Conservation (phyloP, 2,797 vertebrate genomes). For the Holocentrus rufus region DNA sequence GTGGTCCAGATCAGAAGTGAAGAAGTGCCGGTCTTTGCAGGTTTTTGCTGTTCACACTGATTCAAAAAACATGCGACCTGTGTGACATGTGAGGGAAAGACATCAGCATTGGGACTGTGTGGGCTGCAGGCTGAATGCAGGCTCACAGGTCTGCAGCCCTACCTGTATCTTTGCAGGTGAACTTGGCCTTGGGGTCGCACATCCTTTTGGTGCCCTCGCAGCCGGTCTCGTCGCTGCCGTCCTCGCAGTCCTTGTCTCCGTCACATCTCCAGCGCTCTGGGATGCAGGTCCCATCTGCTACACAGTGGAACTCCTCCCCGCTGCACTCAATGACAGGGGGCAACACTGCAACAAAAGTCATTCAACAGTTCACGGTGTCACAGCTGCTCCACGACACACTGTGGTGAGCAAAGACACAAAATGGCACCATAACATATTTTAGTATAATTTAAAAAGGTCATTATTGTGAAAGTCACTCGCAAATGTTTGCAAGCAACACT, state of each 20-base stretch:
- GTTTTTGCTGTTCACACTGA: too few species aligned
- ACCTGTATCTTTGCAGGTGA: conserved; percentile 95
- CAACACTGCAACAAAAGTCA: conserved; percentile 80
- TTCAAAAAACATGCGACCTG: too few species aligned
- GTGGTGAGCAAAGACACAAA: neutral
- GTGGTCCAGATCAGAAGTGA: too few species aligned
- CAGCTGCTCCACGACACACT: conserved; percentile 11
- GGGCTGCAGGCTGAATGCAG: too few species aligned
- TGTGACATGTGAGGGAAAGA: too few species aligned
- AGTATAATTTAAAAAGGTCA: neutral
- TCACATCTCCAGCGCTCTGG: conserved; percentile 95
- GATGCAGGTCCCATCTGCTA: conserved; percentile 91
- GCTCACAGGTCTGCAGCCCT: conserved; percentile 28
- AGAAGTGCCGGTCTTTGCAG: too few species aligned
- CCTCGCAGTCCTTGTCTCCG: conserved; percentile 97
- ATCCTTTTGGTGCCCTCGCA: conserved; percentile 90
- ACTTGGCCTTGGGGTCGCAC: conserved; percentile 95
- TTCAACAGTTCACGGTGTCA: conserved; percentile 16
- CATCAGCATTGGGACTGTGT: too few species aligned
- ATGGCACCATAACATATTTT: neutral
- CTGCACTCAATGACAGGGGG: conserved; percentile 88
- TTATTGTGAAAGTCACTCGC: neutral
- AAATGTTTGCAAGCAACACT: neutral
- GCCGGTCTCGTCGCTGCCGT: conserved; percentile 92
- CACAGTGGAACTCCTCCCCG: conserved; percentile 91